Percentiles rank a stretch among this genome's conserved stretches.
Evolutionary conservation across 2,113 vertebrate species (phyloP).

Genomic region (Neofelis nebulosa): DNA sequence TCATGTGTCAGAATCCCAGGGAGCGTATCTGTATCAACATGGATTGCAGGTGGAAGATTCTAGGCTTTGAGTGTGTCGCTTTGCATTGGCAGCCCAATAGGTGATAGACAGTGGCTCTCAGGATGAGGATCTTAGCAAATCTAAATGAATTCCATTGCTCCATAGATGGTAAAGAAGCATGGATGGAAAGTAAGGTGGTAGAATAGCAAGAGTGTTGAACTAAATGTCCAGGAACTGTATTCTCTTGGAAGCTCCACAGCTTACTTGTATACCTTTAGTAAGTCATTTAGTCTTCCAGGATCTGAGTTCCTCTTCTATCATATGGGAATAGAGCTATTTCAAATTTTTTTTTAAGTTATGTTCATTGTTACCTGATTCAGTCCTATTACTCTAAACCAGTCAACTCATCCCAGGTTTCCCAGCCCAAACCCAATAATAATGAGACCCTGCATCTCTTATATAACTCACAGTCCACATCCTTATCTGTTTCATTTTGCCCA

Average conservation of each 20-base stretch:
- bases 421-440: not conserved
- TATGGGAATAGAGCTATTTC: not conserved
- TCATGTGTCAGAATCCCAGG: not conserved
- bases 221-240: not conserved
- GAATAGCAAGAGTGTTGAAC: not conserved
- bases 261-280: not conserved
- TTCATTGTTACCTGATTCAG: not conserved
- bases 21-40: not conserved
- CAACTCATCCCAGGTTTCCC: not conserved
- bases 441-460: not conserved
- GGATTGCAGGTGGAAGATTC: not conserved
- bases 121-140: not conserved
- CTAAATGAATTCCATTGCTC: not conserved
- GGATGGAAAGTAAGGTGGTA: not conserved
- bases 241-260: not conserved
- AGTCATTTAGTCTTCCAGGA: not conserved
- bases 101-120: not conserved
- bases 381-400: not conserved
- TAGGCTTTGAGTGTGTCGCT: not conserved
- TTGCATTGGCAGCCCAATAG: not conserved
- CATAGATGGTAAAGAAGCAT: not conserved
- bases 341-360: not conserved
- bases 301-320: not conserved
- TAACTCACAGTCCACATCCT: not conserved
- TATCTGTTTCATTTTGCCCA: not conserved